Percentiles rank a stretch among this genome's conserved stretches.
These are phyloP conservation scores for Ameiurus melas DNA, from an alignment of 2,113 vertebrate genomes.

Conservation along the genomic window DNA sequence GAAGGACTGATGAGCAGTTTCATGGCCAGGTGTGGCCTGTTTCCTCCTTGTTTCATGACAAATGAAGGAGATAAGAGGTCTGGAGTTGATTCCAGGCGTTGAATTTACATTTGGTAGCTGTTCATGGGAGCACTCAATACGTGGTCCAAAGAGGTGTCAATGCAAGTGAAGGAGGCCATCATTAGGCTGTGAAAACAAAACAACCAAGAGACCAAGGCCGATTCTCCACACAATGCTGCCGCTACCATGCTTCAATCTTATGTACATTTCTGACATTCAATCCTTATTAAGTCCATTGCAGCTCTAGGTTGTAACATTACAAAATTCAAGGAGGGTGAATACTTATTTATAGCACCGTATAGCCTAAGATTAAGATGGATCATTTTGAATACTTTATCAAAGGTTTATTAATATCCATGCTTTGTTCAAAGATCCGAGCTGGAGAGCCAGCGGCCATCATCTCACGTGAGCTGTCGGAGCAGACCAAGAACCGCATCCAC, in stretches of 20 bases:
- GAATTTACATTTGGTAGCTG: too few relatives aligned
- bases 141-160: too few relatives aligned
- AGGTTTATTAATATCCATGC: background rate
- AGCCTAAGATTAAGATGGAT: background rate
- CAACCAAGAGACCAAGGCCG: background rate
- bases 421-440: slow-evolving; percentile 77
- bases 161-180: too few relatives aligned
- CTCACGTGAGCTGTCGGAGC: slow-evolving; percentile 90
- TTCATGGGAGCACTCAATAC: too few relatives aligned
- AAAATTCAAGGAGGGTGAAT: background rate
- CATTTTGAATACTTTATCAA: background rate
- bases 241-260: background rate
- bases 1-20: too few relatives aligned
- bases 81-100: too few relatives aligned
- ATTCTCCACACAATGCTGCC: background rate
- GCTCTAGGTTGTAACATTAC: background rate
- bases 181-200: background rate
- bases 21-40: too few relatives aligned
- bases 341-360: background rate
- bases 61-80: too few relatives aligned
- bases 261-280: background rate
- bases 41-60: too few relatives aligned
- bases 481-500: slow-evolving; percentile 87
- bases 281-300: background rate
- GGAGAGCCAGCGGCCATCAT: slow-evolving; percentile 95